Conservation (phyloP, 2,113 vertebrate species). For the Dissostichus mawsoni region DNA sequence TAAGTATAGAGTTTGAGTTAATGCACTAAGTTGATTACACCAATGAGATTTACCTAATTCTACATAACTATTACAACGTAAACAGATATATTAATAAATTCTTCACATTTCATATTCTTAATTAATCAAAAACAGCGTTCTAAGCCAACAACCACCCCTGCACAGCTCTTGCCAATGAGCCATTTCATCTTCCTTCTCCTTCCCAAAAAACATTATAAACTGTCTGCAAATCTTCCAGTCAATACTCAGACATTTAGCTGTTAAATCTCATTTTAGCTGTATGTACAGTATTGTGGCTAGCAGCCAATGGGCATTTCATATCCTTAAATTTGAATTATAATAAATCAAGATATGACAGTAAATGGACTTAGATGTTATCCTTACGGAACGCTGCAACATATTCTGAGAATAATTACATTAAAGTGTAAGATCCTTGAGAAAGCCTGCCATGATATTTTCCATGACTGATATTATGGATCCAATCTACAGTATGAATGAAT, state of each 20-base stretch:
- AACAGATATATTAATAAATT: background rate
- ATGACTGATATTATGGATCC: constrained; percentile 43
- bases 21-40: no score
- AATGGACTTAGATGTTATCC: background rate
- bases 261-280: constrained; percentile 34
- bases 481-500: constrained; percentile 29
- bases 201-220: constrained; percentile 33
- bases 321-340: constrained; percentile 17
- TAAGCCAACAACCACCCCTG: constrained; percentile 37
- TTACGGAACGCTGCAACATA: background rate
- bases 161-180: constrained; percentile 31
- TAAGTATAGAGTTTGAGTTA: no score
- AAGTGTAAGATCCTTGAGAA: constrained; percentile 4
- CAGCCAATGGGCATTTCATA: constrained; percentile 23
- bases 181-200: constrained; percentile 47
- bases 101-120: constrained; percentile 29
- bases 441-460: background rate
- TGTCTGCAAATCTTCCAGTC: constrained; percentile 17
- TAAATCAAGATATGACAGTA: constrained; percentile 29
- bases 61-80: no score
- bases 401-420: constrained; percentile 19
- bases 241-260: constrained; percentile 34
- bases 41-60: no score
- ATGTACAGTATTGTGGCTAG: background rate
- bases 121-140: constrained; percentile 45